Conservation (phyloP, 2,888 invertebrate species). For the Eristalinus sepulchralis region DNA sequence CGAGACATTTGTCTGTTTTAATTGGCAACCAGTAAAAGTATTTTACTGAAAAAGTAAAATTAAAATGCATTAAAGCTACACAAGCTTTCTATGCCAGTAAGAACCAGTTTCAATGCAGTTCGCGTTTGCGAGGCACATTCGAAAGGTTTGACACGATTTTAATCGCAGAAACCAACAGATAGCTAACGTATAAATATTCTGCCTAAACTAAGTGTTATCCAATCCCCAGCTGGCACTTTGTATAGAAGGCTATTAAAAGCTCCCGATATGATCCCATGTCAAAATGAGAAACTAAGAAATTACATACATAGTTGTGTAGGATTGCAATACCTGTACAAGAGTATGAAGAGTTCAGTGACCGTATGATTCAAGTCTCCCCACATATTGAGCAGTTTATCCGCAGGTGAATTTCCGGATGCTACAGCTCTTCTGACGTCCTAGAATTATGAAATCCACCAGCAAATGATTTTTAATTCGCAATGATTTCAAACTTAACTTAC, state of each 20-base stretch:
- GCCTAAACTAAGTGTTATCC: background rate
- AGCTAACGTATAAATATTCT: background rate
- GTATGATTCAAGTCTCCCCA: conserved; percentile 94
- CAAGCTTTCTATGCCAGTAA: conserved; percentile 9
- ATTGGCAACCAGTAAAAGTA: background rate
- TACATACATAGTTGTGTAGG: background rate
- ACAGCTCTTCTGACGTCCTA: conserved; percentile 83
- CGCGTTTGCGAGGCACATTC: background rate
- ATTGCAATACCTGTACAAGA: conserved; percentile 81
- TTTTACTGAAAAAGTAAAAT: background rate
- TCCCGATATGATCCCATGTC: background rate
- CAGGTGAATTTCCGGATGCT: conserved; percentile 84
- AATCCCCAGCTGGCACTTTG: background rate
- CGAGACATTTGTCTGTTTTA: background rate
- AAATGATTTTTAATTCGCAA: background rate
- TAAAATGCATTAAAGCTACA: background rate
- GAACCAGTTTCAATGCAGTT: conserved; percentile 2
- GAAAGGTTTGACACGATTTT: background rate
- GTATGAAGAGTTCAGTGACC: conserved; percentile 88
- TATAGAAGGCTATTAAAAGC: background rate
- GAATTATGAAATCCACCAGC: conserved; percentile 3
- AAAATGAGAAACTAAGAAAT: background rate
- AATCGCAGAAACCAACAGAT: background rate
- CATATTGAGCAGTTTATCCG: conserved; percentile 87
- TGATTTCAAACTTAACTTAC: conserved; percentile 58